phyloP scores from a whole-genome alignment of 2,888 invertebrate species.

The Cephonodes hylas region DNA sequence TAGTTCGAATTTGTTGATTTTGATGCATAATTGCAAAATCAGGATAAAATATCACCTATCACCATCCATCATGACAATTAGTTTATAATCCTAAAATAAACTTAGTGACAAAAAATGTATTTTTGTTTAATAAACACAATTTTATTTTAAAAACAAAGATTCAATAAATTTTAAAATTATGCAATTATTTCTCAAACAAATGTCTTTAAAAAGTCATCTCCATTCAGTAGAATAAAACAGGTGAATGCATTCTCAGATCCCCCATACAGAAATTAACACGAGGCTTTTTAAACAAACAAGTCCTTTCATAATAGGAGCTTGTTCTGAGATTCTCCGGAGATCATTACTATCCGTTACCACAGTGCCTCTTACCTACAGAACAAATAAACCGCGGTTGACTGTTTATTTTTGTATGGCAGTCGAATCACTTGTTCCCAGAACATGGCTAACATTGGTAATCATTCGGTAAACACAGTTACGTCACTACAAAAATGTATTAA shows the following conservation, averaged over 20 bases:
- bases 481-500: slow-evolving; percentile 35
- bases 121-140: no score
- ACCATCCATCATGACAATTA: no score
- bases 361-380: slow-evolving; percentile 61
- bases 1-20: no score
- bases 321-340: slow-evolving; percentile 63
- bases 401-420: slow-evolving; percentile 72
- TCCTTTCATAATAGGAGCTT: slow-evolving; percentile 24
- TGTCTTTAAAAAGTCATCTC: not conserved
- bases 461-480: slow-evolving; percentile 57
- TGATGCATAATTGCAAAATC: no score
- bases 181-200: not conserved
- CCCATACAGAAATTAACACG: not conserved
- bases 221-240: not conserved
- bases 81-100: no score
- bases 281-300: slow-evolving; percentile 15
- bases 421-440: slow-evolving; percentile 71
- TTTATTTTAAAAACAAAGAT: no score
- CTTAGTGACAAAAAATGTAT: no score
- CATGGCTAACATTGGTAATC: slow-evolving; percentile 66
- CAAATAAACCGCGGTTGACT: slow-evolving; percentile 70
- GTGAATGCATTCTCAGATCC: not conserved
- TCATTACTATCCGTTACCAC: slow-evolving; percentile 61
- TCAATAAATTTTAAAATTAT: no score
- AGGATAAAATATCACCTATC: no score